Evolutionary conservation across 2,888 invertebrate species (phyloP), one percentile per base, ranked within the genome.

Genomic region (Drosophila prolongata): DNA sequence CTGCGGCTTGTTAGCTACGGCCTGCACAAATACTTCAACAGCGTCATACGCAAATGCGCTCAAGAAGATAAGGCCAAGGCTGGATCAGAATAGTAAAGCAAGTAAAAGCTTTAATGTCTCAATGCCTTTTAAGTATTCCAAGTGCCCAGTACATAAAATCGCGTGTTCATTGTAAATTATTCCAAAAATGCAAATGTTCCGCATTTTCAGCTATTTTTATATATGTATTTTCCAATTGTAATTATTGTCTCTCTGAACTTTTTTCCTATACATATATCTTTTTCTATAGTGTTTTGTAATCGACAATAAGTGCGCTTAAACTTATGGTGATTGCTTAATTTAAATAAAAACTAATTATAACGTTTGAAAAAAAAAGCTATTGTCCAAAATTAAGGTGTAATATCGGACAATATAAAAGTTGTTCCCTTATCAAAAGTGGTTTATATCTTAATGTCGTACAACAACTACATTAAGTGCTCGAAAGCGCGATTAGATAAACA

Each of bases 1-100:
- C 90, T 97, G 30, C 94, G 97, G 79, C 90, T 96, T 3, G 91
- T 97, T 30, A 81, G 87, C 10, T 90, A 89, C 42, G 80, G 90
- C 11, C 73, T 92, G 37, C 92, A 92, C 68, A 89, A 91, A 74
- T 89, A 92, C 67, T 92, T 91, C 53, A 89, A 87, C 54, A 81
- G 90, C 38, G 80, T 92, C 27, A 89, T 92, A n/a, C 82, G 77
- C 14, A 91, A 87, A 42, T 92, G 92, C 75, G 86, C 87, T 16
- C 88, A 86, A 59, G 82, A 83, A 42, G 60, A 85, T 42, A 34
- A 42, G 3, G 47, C 49, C 44, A 37, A 56, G 42, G 14, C 43
- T 34, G 13, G 13, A 19, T 10, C 49, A 6, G 27, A 52, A n/a
- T 56, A 14, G 44, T 24, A 40, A 8, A 13, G 27, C 11, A 67